These are phyloP conservation scores for Coptotermes formosanus DNA, from an alignment of 1,140 invertebrate species.

Conservation along the genomic window DNA sequence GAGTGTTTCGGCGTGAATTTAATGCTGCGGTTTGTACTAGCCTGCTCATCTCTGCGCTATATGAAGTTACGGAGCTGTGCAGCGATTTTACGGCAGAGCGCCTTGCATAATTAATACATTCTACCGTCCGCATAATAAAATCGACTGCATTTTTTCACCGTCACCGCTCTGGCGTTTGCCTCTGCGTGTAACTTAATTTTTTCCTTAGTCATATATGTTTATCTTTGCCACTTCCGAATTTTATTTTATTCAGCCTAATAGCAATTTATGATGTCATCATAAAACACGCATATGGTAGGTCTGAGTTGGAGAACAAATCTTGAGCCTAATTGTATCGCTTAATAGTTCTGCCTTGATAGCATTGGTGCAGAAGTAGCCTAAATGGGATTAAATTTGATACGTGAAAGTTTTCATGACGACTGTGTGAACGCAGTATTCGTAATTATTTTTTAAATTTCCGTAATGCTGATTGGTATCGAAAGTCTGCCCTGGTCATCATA, in stretches of 20 bases:
- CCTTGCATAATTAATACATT: constrained; percentile 17
- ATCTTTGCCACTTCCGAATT: background rate
- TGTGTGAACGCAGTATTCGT: too few relatives aligned
- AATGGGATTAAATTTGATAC: too few relatives aligned
- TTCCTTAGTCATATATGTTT: background rate
- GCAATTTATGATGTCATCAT: too few relatives aligned
- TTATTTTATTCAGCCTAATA: background rate
- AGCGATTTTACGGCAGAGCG: background rate
- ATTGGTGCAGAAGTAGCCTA: too few relatives aligned
- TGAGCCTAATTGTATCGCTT: too few relatives aligned
- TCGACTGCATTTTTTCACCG: background rate
- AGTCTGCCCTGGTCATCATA: too few relatives aligned
- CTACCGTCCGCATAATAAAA: background rate
- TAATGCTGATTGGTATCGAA: too few relatives aligned
- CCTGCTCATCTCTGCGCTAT: background rate
- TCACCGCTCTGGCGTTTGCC: background rate
- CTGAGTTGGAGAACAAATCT: too few relatives aligned
- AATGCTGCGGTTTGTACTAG: background rate
- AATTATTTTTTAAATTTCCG: too few relatives aligned
- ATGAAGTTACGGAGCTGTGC: background rate
- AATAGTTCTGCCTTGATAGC: too few relatives aligned
- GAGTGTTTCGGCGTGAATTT: background rate
- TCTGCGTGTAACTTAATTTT: background rate
- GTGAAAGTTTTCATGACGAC: too few relatives aligned
- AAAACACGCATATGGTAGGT: too few relatives aligned